phyloP scores from a whole-genome alignment of 2,797 vertebrate species.

The Muscicapa comitata region DNA sequence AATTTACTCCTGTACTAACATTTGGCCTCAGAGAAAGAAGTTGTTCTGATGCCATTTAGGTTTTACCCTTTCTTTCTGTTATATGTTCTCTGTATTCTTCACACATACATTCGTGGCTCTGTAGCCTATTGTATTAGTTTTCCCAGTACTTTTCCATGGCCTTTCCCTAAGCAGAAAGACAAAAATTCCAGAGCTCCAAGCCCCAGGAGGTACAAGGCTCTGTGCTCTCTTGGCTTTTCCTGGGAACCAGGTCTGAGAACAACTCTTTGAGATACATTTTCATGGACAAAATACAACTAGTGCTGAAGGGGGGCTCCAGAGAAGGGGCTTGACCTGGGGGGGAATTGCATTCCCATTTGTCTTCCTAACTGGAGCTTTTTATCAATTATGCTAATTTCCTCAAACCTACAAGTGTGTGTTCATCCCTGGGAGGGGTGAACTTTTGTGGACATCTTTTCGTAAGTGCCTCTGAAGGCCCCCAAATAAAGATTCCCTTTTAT shows the following conservation, averaged over 20 bases:
- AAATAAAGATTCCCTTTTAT: background rate
- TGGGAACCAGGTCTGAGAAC: background rate
- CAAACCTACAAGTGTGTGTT: background rate
- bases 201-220: background rate
- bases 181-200: background rate
- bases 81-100: background rate
- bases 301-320: background rate
- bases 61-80: background rate
- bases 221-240: background rate
- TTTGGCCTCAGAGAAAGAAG: background rate
- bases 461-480: no score
- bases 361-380: background rate
- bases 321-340: background rate
- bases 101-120: background rate
- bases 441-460: background rate
- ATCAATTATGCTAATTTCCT: background rate
- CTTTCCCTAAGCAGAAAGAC: background rate
- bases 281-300: background rate
- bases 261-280: background rate
- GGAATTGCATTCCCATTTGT: background rate
- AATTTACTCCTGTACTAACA: background rate
- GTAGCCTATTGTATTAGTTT: background rate
- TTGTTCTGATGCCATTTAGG: background rate
- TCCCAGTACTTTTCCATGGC: background rate
- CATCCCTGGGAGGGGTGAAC: accelerated